A percentile compares a stretch with the other conserved stretches of the same genome.
phyloP scores from a whole-genome alignment of 2,888 invertebrate species.

The Euproctis similis region DNA sequence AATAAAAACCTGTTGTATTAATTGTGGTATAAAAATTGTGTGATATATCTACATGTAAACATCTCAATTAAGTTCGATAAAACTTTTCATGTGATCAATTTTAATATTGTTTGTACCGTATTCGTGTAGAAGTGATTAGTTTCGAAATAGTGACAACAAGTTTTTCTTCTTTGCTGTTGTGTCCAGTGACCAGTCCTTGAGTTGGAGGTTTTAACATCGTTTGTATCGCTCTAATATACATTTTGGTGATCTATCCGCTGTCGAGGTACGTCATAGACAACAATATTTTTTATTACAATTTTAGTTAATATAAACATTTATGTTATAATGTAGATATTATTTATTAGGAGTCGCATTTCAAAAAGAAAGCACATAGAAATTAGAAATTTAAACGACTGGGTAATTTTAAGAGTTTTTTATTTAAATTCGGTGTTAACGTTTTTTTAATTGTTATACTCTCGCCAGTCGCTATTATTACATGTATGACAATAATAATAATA shows the following conservation, averaged over 20 bases:
- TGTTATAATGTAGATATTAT: not conserved
- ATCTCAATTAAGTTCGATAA: too few relatives aligned
- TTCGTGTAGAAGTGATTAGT: constrained; percentile 39
- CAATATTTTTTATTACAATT: not conserved
- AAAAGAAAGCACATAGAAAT: not conserved
- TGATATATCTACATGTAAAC: too few relatives aligned
- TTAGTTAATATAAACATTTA: not conserved
- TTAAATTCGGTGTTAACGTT: not conserved
- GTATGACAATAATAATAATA: not conserved
- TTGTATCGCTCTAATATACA: constrained; percentile 38
- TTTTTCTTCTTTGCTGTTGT: constrained; percentile 58
- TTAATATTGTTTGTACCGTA: constrained; percentile 15
- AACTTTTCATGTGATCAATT: too few relatives aligned
- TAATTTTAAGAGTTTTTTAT: not conserved
- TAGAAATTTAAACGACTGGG: constrained; percentile 1
- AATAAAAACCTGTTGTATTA: constrained; percentile 50
- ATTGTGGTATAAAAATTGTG: constrained; percentile 21
- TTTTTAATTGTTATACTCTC: too few relatives aligned
- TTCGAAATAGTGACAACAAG: constrained; percentile 64
- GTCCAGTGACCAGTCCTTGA: constrained; percentile 65
- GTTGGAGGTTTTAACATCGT: constrained; percentile 59
- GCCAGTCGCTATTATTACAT: not conserved
- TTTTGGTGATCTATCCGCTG: constrained; percentile 43
- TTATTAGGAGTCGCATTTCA: not conserved
- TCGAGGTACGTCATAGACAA: constrained; percentile 40